Percentiles rank a stretch among this genome's conserved stretches.
Conservation (phyloP, 2,113 vertebrate species). For the Hippopotamus amphibius region DNA sequence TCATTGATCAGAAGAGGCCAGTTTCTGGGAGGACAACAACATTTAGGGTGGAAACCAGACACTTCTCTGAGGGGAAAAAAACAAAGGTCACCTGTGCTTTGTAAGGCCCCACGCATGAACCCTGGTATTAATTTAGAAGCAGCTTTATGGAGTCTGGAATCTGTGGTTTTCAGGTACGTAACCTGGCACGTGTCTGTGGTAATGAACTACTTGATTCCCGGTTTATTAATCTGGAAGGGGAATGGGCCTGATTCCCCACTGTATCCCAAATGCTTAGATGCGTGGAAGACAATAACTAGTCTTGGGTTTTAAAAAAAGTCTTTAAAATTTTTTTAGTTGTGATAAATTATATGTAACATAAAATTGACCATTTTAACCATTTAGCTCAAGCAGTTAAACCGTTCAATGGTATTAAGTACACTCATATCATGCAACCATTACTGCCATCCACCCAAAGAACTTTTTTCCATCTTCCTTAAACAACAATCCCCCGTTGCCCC, state of each 20-base stretch:
- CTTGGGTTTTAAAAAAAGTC: background rate
- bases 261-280: background rate
- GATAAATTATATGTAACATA: background rate
- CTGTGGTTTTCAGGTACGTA: background rate
- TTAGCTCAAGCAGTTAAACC: background rate
- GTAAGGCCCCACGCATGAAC: background rate
- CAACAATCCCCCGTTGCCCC: background rate
- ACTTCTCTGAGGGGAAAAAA: background rate
- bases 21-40: background rate
- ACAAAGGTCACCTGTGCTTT: background rate
- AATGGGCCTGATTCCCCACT: background rate
- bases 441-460: background rate
- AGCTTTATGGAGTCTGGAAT: background rate
- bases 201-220: background rate
- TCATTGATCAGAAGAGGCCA: background rate
- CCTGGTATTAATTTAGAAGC: background rate
- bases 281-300: background rate
- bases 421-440: fast-evolving
- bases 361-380: background rate
- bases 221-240: background rate
- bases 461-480: background rate
- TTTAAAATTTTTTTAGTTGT: background rate
- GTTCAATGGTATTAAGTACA: background rate
- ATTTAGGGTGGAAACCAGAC: background rate
- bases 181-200: background rate